Evolutionary conservation across 2,888 invertebrate genomes (phyloP).

Genomic region (Octodonta nipae): DNA sequence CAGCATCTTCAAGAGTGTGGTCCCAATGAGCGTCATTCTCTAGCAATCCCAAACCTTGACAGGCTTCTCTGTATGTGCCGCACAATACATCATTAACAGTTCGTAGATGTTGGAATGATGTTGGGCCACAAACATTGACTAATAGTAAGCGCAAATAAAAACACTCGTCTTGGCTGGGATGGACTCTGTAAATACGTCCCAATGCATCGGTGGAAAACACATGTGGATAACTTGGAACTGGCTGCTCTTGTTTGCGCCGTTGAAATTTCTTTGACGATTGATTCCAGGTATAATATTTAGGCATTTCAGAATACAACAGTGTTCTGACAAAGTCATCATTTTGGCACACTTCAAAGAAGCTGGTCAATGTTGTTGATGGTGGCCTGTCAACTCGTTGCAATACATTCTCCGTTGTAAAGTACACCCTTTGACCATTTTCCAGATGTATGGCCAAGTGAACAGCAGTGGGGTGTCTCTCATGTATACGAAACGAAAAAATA

Average conservation of each 20-base stretch:
- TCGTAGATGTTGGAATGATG: slow-evolving; percentile 1
- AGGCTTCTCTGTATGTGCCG: not conserved
- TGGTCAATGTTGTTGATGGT: not conserved
- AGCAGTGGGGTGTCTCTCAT: not conserved
- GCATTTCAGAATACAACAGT: not conserved
- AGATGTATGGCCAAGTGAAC: not conserved
- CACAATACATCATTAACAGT: not conserved
- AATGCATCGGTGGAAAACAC: not conserved
- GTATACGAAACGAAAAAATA: not conserved
- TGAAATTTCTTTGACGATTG: slow-evolving; percentile 2
- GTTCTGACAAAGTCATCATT: not conserved
- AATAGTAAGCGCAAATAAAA: not conserved
- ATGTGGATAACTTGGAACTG: not conserved
- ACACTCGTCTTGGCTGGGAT: not conserved
- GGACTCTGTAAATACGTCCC: slow-evolving; percentile 1
- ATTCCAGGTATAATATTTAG: slow-evolving; percentile 2
- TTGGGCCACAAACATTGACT: not conserved
- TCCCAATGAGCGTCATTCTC: too few species aligned
- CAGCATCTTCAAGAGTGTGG: not conserved
- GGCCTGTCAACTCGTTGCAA: not conserved
- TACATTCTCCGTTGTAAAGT: not conserved
- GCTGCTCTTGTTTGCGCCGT: not conserved
- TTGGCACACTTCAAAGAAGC: not conserved
- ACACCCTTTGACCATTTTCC: not conserved
- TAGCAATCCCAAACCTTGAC: not conserved